Percentiles rank a stretch among this genome's conserved stretches.
phyloP scores from a whole-genome alignment of 2,113 vertebrate genomes.

The Corvus hawaiiensis region DNA sequence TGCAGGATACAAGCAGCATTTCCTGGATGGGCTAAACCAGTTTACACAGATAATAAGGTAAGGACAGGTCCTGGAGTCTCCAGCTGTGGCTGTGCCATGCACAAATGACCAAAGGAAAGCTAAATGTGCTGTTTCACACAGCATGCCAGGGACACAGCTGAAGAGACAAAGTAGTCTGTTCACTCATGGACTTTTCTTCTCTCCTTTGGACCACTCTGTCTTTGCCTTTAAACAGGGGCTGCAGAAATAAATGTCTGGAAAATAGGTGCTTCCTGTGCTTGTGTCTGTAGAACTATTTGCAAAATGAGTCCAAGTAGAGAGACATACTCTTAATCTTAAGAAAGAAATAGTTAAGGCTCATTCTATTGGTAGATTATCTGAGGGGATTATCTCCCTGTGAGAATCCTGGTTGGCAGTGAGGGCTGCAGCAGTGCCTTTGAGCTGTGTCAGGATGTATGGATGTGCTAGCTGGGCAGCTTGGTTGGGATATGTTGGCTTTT shows the following conservation, averaged over 20 bases:
- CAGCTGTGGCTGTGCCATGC: background rate
- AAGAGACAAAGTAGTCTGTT: background rate
- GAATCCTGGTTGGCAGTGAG: background rate
- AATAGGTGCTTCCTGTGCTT: background rate
- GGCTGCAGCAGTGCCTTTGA: background rate
- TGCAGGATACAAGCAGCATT: background rate
- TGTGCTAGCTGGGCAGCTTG: background rate
- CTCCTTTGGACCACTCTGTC: background rate
- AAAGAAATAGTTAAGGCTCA: background rate
- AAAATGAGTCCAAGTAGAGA: background rate
- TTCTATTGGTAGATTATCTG: background rate
- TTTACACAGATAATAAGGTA: background rate
- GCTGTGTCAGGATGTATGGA: background rate
- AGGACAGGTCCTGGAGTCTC: background rate
- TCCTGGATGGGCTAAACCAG: background rate
- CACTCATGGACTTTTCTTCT: background rate
- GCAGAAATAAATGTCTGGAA: background rate
- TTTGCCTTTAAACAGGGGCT: background rate
- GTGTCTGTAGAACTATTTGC: background rate
- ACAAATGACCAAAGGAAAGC: background rate
- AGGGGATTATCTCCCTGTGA: background rate
- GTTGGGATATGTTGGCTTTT: background rate
- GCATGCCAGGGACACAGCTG: background rate
- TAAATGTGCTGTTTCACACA: background rate
- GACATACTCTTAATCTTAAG: background rate